Evolutionary conservation across 2,888 invertebrate species (phyloP).

Genomic region (Formica aserva): DNA sequence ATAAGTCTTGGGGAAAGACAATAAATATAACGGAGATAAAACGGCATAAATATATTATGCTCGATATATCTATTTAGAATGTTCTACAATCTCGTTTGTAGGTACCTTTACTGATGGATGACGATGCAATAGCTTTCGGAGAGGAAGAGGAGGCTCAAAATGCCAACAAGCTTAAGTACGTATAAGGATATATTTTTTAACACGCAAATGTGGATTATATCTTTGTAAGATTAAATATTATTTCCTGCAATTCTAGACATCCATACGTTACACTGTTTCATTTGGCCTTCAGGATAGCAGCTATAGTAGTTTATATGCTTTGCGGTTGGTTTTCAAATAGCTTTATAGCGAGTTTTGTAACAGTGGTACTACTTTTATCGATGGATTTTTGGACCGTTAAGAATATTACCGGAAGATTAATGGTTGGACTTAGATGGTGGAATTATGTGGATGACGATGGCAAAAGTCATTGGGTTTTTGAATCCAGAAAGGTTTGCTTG

Average conservation of each 20-base stretch:
- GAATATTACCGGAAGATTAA: conserved; percentile 96
- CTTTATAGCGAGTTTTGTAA: conserved; percentile 98
- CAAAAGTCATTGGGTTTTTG: conserved; percentile 99
- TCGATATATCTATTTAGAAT: conserved; percentile 10
- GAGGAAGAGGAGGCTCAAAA: conserved; percentile 90
- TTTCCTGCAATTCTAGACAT: conserved; percentile 89
- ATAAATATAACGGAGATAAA: neutral
- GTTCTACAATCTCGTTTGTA: conserved; percentile 85
- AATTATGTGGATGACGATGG: conserved; percentile 99
- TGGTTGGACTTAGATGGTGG: conserved; percentile 99
- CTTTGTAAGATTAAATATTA: conserved; percentile 34
- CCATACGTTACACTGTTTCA: conserved; percentile 97
- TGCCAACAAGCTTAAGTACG: conserved; percentile 85
- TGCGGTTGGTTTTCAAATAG: conserved; percentile 96
- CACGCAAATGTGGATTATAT: neutral
- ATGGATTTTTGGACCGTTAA: conserved; percentile 99
- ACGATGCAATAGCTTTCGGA: conserved; percentile 95
- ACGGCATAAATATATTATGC: neutral
- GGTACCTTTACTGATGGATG: conserved; percentile 93
- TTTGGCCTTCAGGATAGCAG: conserved; percentile 93
- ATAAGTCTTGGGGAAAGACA: neutral
- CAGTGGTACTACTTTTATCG: conserved; percentile 95
- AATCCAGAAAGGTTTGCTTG: conserved; percentile 93
- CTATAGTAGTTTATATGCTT: conserved; percentile 95
- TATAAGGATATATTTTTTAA: neutral